A percentile compares a stretch with the other conserved stretches of the same genome.
Conservation (phyloP, 2,888 invertebrate species). For the Corbicula japonica region DNA sequence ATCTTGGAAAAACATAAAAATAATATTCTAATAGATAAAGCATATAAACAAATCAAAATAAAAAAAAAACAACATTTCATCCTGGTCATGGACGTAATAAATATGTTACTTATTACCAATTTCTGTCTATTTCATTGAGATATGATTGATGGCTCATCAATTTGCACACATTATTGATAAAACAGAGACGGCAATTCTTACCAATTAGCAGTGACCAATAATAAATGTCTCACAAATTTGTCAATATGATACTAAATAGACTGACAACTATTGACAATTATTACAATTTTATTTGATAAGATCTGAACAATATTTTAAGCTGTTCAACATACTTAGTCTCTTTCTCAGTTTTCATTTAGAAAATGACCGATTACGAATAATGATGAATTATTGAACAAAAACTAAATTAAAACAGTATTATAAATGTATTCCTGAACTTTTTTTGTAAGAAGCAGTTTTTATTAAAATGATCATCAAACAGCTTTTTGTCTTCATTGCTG, state of each 20-base stretch:
- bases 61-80: neutral
- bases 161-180: constrained; percentile 49
- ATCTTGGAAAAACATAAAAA: neutral
- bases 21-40: neutral
- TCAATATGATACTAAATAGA: constrained; percentile 43
- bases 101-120: constrained; percentile 18
- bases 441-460: too few species aligned
- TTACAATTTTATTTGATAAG: too few species aligned
- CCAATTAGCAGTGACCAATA: constrained; percentile 50
- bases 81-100: constrained; percentile 29
- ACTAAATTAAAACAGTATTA: too few species aligned
- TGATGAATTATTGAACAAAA: too few species aligned
- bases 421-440: too few species aligned
- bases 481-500: too few species aligned
- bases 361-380: too few species aligned
- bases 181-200: constrained; percentile 20
- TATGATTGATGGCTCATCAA: constrained; percentile 43
- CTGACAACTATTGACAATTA: constrained; percentile 30
- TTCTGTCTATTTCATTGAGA: constrained; percentile 22
- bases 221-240: constrained; percentile 51
- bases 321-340: too few species aligned
- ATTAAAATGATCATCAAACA: too few species aligned
- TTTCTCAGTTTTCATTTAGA: too few species aligned
- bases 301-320: too few species aligned
- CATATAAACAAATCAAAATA: neutral